Percentiles rank a stretch among this genome's conserved stretches.
phyloP scores from a whole-genome alignment of 2,797 vertebrate species.

The Ctenopoma multispine region DNA sequence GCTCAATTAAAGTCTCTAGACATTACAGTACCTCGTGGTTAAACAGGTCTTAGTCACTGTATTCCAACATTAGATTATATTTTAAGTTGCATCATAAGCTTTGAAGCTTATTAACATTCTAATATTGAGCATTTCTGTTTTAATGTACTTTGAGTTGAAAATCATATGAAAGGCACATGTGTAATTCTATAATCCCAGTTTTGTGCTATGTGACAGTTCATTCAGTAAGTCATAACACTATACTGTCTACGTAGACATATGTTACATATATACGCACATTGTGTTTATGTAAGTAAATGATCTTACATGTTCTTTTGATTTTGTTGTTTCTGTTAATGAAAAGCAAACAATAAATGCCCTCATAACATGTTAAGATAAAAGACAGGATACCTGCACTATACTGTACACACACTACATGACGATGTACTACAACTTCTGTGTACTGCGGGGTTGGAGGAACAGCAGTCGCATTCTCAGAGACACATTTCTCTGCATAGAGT shows the following conservation, averaged over 20 bases:
- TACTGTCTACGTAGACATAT: too few relatives aligned
- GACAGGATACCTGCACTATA: background rate
- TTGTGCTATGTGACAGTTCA: too few relatives aligned
- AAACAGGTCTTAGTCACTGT: background rate
- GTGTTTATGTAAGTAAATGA: too few relatives aligned
- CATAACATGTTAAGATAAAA: slow-evolving; percentile 6
- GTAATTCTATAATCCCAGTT: too few relatives aligned
- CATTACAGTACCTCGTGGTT: background rate
- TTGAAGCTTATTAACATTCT: background rate
- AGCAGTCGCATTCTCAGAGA: background rate
- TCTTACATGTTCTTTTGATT: too few relatives aligned
- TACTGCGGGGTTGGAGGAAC: slow-evolving; percentile 3
- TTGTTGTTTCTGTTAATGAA: too few relatives aligned
- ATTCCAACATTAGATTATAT: background rate
- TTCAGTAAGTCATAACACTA: too few relatives aligned
- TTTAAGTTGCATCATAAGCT: background rate
- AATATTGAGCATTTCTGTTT: too few relatives aligned
- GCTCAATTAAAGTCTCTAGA: background rate
- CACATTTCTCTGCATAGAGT: slow-evolving; percentile 7
- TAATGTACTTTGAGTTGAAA: too few relatives aligned
- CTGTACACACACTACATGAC: background rate
- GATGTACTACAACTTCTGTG: background rate
- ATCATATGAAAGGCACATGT: too few relatives aligned
- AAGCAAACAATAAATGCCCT: slow-evolving; percentile 6
- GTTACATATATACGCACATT: too few relatives aligned